These are phyloP conservation scores for Zapornia atra DNA, from an alignment of 2,113 vertebrate species.

Conservation along the genomic window DNA sequence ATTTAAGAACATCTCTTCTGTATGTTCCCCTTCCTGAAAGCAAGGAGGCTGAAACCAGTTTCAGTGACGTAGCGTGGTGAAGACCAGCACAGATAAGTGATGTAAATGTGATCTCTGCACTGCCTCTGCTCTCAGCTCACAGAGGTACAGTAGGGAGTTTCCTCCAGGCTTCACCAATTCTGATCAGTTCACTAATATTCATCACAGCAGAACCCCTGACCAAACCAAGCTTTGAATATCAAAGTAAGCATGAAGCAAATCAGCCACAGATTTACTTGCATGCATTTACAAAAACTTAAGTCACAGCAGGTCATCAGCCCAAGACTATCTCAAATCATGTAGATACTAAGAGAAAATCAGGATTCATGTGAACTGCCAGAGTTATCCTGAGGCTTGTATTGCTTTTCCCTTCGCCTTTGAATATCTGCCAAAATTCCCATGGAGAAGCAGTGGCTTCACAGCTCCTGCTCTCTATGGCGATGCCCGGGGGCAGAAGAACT, in stretches of 20 bases:
- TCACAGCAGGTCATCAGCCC: background rate
- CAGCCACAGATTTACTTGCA: background rate
- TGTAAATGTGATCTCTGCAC: background rate
- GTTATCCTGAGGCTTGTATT: background rate
- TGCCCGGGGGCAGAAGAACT: background rate
- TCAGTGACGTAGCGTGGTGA: background rate
- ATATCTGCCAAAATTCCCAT: background rate
- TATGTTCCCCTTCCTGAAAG: background rate
- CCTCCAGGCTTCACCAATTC: background rate
- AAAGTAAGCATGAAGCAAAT: background rate
- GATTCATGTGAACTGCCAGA: background rate
- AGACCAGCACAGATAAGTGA: background rate
- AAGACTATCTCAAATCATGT: background rate
- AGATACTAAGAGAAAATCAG: background rate
- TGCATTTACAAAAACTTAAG: background rate
- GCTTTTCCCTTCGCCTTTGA: conserved; percentile 11
- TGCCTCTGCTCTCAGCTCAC: background rate
- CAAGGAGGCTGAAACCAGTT: background rate
- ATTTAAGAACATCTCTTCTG: background rate
- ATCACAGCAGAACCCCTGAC: background rate
- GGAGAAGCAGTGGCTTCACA: background rate
- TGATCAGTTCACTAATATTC: background rate
- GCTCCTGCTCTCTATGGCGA: background rate
- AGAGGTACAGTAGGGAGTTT: background rate
- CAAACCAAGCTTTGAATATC: background rate